Base-by-base conservation (phyloP, 2,797 vertebrate genomes). In the Diplodus sargus region DNA sequence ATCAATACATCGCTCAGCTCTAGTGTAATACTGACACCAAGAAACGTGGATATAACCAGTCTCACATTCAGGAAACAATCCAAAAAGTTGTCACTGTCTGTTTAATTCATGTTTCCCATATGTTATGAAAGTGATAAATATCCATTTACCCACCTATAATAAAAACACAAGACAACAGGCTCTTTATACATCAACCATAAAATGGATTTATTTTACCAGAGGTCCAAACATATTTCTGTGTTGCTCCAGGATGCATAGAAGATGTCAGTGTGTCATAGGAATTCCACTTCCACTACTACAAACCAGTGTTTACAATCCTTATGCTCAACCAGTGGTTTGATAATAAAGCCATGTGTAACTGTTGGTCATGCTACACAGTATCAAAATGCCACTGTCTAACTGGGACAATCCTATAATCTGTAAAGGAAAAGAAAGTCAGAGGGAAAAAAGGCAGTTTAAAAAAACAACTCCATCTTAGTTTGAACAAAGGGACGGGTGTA, bases 211-310 rank as follows among this genome's bases (percentile, higher is more conserved):
- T 93, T 94, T 91, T 75, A 91, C 89, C 90, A 90, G 85, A 93
- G 90, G 89, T 92, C 91, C 90, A 93, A 92, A 94, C 87, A 86
- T 87, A 67, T 78, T 90, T 90, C 85, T 77, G 84, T 87, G 87
- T 84, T 86, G 82, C 85, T 89, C 87, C 79, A 82, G 85, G 89
- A 91, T 94, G 94, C 94, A 93, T 92, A 95, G 94, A 93, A 85
- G 87, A 93, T 88, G 89, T 92, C 87, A 83, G 85, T 80, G 78
- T 85, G 78, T 91, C 83, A 86, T 54, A 87, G 84, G 87, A 90
- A 87, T 85, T 85, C 60, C 84, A 74, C 76, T 81, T 89, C 78
- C 74, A 87, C 87, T 74, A 88, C 80, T 75, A 91, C 84, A 89
- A 91, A 81, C 85, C 89, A 90, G 82, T 84, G 86, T 91, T 89